These are phyloP conservation scores for Bolinopsis microptera DNA, from an alignment of 37 sponge, comb jelly and placozoan genomes.

Conservation along the genomic window DNA sequence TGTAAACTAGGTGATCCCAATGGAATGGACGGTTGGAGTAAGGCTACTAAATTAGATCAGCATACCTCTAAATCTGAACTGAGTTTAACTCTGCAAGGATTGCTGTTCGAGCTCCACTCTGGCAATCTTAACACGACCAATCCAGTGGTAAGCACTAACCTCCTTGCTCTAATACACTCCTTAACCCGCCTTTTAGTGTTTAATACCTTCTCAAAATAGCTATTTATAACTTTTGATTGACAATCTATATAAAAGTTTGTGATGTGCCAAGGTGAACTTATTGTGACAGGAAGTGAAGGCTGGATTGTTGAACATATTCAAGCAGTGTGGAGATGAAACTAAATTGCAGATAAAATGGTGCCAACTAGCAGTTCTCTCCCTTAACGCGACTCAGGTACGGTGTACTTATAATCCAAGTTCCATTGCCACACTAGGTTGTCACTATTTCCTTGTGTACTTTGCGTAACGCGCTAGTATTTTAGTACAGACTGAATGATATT, in stretches of 20 bases:
- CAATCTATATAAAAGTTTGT: not conserved
- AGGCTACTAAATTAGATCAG: not conserved
- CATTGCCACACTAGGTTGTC: not conserved
- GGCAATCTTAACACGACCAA: not conserved
- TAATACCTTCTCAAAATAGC: not conserved
- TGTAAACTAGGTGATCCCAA: not conserved
- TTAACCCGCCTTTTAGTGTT: not conserved
- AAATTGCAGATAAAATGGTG: conserved; percentile 55
- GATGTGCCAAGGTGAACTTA: not conserved
- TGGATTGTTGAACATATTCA: not conserved
- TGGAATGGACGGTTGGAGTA: conserved; percentile 15
- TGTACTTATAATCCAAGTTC: not conserved
- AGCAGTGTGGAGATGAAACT: conserved; percentile 30
- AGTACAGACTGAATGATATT: not conserved
- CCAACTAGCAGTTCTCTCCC: conserved; percentile 9
- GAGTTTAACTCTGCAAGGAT: not conserved
- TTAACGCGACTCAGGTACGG: conserved; percentile 29
- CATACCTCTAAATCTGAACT: not conserved
- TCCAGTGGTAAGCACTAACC: not conserved
- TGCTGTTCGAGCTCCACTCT: not conserved
- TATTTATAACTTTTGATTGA: not conserved
- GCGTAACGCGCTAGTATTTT: not conserved
- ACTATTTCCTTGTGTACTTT: too few relatives aligned
- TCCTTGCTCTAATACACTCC: not conserved
- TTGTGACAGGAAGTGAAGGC: conserved; percentile 21